Evolutionary conservation across 1,140 invertebrate species (phyloP), one percentile per base, ranked within the genome.

Genomic region (Leguminivora glycinivorella): DNA sequence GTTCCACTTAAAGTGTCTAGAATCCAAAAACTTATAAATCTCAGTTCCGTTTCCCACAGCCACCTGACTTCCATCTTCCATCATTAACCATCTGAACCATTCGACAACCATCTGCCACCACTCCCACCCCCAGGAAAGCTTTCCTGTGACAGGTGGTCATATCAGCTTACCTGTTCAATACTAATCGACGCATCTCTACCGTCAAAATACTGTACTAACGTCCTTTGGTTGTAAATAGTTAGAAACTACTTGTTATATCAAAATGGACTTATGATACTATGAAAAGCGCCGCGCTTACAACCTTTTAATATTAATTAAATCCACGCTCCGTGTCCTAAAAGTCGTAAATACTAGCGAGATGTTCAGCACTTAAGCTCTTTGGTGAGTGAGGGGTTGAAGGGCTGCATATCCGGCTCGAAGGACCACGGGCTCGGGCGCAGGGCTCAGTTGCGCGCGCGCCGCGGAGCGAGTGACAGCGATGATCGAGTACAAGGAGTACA

Each of bases 391-490:
- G 47, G 2, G 19, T 22, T 1, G 10, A 52, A 22, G 47, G 47
- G 17, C 19, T 52, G 47, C 6, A 9, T 52, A 52, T 52, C 47
- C 67, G 34, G 58, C 6, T 17, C 25, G 25, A 29, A 63, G 58
- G 58, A 29, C 58, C 25, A 19, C 6, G 58, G 58, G 26, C 12
- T 25, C 56, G 56, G 56, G 5, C 6, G 12, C n/a, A 14, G 17
- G 9, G 58, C 7, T 63, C 58, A 63, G 29, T 63, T 63, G 58
- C 58, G 58, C 58, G 34, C 22, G 17, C 26, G 68, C 17, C 68
- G 47, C 47, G 14, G 68, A 12, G 14, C 43, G 68, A 29, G 68
- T 12, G 66, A 26, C 19, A 34, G 19, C 26, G 22, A 67, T 43
- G 19, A 43, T 26, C 12, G 29, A 17, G 38, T 17, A n/a, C n/a